Conservation (phyloP, 2,113 vertebrate species). For the Alosa alosa region DNA sequence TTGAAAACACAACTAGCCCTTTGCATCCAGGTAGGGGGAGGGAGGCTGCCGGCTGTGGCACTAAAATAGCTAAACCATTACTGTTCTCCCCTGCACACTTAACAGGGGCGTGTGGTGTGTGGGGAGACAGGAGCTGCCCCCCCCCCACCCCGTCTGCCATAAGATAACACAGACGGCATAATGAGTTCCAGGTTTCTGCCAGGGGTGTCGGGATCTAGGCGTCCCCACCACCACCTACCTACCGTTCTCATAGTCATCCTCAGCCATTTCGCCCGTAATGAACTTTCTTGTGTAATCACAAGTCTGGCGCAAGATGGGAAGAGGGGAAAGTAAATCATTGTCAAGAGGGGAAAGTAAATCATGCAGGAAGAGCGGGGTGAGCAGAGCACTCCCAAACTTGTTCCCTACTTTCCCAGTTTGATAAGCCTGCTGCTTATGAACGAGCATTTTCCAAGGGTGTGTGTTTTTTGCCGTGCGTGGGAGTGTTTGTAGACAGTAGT, state of each 20-base stretch:
- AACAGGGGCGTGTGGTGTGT: neutral
- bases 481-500: neutral
- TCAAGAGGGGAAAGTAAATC: neutral
- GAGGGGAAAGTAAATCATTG: neutral
- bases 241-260: neutral
- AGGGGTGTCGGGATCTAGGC: conserved; percentile 38
- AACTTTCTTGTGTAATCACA: neutral
- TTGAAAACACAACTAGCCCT: neutral
- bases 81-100: conserved; percentile 45
- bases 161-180: conserved; percentile 81
- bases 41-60: conserved; percentile 33
- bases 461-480: neutral
- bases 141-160: conserved; percentile 65
- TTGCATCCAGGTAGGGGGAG: neutral
- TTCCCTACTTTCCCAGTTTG: neutral
- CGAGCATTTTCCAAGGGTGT: neutral
- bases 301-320: neutral
- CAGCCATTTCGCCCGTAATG: neutral
- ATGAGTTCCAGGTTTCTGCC: conserved; percentile 87
- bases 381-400: neutral
- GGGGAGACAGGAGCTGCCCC: conserved; percentile 47
- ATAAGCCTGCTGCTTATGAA: neutral
- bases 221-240: neutral
- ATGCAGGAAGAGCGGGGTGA: neutral
- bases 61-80: conserved; percentile 81